phyloP scores from a whole-genome alignment of 2,888 invertebrate species.

The Ctena decussata region DNA sequence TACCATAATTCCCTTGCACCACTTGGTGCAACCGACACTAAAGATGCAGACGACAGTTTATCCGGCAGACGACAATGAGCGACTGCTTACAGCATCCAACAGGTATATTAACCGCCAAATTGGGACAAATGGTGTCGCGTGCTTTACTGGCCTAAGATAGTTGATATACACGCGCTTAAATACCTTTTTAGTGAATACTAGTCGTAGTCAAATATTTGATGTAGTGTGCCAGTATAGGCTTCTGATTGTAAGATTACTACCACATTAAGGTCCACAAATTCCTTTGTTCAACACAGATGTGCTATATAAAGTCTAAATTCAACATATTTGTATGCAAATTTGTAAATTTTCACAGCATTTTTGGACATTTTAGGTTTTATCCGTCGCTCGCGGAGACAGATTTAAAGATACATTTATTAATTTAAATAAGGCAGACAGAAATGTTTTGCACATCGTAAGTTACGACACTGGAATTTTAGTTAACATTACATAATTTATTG shows the following conservation, averaged over 20 bases:
- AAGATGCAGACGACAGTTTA: no score
- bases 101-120: not conserved
- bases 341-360: not conserved
- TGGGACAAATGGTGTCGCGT: not conserved
- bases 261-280: not conserved
- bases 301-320: not conserved
- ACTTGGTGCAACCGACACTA: no score
- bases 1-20: no score
- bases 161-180: not conserved
- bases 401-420: not conserved
- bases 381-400: not conserved
- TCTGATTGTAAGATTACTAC: not conserved
- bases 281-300: not conserved
- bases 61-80: not conserved
- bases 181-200: not conserved
- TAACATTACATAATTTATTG: not conserved
- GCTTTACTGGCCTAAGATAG: slow-evolving; percentile 9
- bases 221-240: not conserved
- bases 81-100: not conserved
- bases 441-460: not conserved
- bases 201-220: not conserved
- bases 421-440: not conserved
- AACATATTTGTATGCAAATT: not conserved
- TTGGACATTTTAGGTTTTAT: not conserved
- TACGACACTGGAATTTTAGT: not conserved